Base-by-base conservation (phyloP, 2,888 invertebrate genomes). In the Diarsia brunnea region DNA sequence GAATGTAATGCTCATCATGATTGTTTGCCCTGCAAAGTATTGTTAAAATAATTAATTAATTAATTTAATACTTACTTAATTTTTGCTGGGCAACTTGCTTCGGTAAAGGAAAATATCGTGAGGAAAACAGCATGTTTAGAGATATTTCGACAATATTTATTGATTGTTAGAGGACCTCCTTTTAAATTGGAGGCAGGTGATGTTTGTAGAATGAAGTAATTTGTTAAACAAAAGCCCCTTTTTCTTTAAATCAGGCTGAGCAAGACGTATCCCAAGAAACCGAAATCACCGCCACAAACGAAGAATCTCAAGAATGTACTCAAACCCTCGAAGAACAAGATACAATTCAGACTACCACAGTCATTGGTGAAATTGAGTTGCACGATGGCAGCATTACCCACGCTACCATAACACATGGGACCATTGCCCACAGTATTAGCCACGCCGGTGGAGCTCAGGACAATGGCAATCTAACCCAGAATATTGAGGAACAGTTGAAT, bases 401-500 rank as follows among this genome's bases (percentile, higher is more conserved):
- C 8, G 77, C 76, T 2, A 63, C n/a, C 1, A 76, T 76, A 2
- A 75, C 75, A 0, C 75, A 76, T 10, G 75, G 69, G 1, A 76
- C 60, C 0, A 31, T 21, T 8, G 10, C 10, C 53, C 72, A 72
- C 3, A 21, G 5, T 27, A 49, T 24, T n/a, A 21, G 1, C 14
- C 47, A 53, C 14, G 55, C 24, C 7, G 55, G 14, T 24, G 0
- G 53, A 14, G 21, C 45, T 12, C 79, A 53, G 49, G 78, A 0
- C 31, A 84, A 45, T n/a, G 21, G 4, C 49, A 86, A 55, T 21
- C 0, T 8, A 0, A 65, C 86, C 1, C 88, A 90, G 27, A 91
- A 93, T 19, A 94, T 95, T 11, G 95, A 95, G 61, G 90, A 93
- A 51, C 91, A 93, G 0, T 77, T 95, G 5, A 93, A 93, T 51